Base-by-base conservation (phyloP, 2,797 vertebrate species). In the Schizopygopsis malacanthus region DNA sequence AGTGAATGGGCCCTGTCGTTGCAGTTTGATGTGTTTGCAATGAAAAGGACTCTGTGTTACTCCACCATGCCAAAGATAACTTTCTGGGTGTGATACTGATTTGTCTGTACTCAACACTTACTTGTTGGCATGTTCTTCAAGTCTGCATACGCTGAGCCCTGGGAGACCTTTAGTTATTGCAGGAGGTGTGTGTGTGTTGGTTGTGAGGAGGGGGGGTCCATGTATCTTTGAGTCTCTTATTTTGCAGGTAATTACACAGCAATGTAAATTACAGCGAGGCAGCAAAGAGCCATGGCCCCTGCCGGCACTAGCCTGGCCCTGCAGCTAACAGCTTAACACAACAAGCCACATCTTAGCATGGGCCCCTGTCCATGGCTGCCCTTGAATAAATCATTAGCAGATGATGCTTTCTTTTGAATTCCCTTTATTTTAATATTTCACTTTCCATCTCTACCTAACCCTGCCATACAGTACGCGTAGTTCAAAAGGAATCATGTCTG, bases 171-270 rank as follows among this genome's bases (percentile, higher is more conserved):
- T 86, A 87, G 83, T 75, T 85, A 67, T 72, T 86, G 61, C 65
- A 71, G 41, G 65, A 73, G 83, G 39, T 72, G 20, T 67, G 70
- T 79, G 72, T 83, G 88, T 90, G 89, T 92, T 71, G 28, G 25
- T 65, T 47, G n/a, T 0, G 15, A 50, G 28, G 25, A 28, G 25
- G 52, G 37, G 50, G 56, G 41, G 25, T 20, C 59, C 45, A 22
- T 69, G 63, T 69, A 20, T 93, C 90, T 94, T 90, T 94, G 81
- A 93, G 89, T 88, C 86, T 83, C 88, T 90, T 89, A 92, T 93
- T 86, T 88, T 94, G 88, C 88, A 89, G 90, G 91, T 94, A 93
- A 95, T 95, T 95, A 94, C 86, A 83, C 90, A 94, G 90, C 90
- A 93, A 94, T 94, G 92, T 93, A 94, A 94, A 94, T 93, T 92